These are phyloP conservation scores for Pseudochirops corinnae DNA, from an alignment of 2,797 vertebrate genomes.

Conservation along the genomic window DNA sequence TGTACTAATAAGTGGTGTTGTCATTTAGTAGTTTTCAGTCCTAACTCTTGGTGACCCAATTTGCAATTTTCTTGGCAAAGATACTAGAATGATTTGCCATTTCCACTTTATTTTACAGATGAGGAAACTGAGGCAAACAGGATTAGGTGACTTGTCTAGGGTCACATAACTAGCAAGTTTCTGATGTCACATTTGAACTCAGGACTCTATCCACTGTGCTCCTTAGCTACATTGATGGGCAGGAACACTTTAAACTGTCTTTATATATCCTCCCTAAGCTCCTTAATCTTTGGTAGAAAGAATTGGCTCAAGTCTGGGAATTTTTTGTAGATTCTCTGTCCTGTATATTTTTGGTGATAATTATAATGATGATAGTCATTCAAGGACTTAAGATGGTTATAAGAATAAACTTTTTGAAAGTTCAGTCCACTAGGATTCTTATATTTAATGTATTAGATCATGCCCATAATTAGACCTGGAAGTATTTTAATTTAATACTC, in stretches of 20 bases:
- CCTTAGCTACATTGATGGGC: neutral
- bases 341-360: neutral
- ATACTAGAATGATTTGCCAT: neutral
- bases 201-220: neutral
- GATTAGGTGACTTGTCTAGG: neutral
- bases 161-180: neutral
- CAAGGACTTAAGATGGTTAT: neutral
- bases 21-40: neutral
- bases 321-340: neutral
- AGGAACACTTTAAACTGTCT: neutral
- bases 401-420: slow-evolving; percentile 5
- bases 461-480: neutral
- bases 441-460: neutral
- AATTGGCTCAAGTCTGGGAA: neutral
- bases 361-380: neutral
- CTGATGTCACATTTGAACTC: neutral
- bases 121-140: neutral
- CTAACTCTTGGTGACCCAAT: neutral
- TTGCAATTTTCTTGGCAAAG: neutral
- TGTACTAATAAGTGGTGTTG: neutral
- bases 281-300: neutral
- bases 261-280: neutral
- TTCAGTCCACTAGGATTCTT: neutral
- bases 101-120: neutral
- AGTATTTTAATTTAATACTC: neutral